Conservation (phyloP, 2,888 invertebrate genomes). For the Calameuta filiformis region DNA sequence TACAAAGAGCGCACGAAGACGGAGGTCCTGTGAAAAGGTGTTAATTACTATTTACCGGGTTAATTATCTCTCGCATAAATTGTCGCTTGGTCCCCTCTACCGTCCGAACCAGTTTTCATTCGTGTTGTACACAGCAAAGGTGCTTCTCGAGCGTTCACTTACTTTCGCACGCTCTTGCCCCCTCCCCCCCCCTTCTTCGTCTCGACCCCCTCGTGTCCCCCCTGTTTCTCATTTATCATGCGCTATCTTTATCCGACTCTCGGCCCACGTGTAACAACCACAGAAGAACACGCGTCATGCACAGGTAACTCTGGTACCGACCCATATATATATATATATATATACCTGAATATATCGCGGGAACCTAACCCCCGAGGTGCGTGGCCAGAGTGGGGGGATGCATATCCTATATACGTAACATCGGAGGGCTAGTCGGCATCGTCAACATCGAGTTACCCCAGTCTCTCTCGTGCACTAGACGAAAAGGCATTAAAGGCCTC, state of each 20-base stretch:
- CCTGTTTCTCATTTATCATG: not conserved
- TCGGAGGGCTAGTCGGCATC: not conserved
- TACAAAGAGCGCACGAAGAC: not conserved
- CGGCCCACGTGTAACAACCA: not conserved
- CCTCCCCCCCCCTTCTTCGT: not conserved
- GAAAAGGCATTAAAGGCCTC: constrained; percentile 63
- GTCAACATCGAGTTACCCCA: constrained; percentile 12
- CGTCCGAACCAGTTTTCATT: constrained; percentile 37
- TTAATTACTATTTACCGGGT: constrained; percentile 43
- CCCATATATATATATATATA: not conserved
- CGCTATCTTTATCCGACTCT: not conserved
- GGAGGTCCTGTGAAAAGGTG: constrained; percentile 30
- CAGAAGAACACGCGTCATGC: not conserved
- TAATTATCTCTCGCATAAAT: constrained; percentile 43
- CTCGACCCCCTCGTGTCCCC: not conserved
- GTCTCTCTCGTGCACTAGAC: constrained; percentile 40
- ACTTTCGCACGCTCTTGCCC: constrained; percentile 20
- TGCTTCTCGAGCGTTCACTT: constrained; percentile 18
- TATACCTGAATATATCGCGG: constrained; percentile 2
- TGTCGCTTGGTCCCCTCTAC: constrained; percentile 16
- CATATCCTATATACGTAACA: not conserved
- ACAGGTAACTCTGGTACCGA: not conserved
- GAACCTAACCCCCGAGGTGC: constrained; percentile 14
- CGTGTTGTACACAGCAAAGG: not conserved
- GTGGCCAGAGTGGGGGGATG: constrained; percentile 1